Conservation (phyloP, 2,797 vertebrate genomes). For the Smutsia temminckii region DNA sequence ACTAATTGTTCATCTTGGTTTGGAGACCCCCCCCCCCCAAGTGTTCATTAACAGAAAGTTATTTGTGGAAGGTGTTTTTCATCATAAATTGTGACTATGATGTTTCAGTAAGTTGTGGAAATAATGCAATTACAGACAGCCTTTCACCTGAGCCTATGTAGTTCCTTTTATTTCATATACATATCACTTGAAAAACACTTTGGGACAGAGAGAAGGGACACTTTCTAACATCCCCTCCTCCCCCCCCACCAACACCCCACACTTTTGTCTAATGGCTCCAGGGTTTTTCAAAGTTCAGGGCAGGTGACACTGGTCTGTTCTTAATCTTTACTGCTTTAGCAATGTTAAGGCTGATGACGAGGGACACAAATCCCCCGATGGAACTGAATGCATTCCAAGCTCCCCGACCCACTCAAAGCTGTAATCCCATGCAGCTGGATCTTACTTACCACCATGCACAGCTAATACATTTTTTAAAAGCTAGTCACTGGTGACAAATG, state of each 20-base stretch:
- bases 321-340: conserved; percentile 86
- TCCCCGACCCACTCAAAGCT: conserved; percentile 93
- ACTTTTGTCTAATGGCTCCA: conserved; percentile 72
- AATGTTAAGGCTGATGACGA: conserved; percentile 87
- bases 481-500: conserved; percentile 95
- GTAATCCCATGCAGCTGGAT: conserved; percentile 99
- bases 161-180: conserved; percentile 67
- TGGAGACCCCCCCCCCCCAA: conserved; percentile 76
- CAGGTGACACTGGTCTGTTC: conserved; percentile 88
- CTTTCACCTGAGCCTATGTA: conserved; percentile 64
- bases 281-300: conserved; percentile 83
- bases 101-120: conserved; percentile 70
- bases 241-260: background rate
- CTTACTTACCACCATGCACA: conserved; percentile 89
- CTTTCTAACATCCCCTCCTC: conserved; percentile 47
- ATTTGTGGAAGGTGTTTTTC: conserved; percentile 81
- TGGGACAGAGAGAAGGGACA: conserved; percentile 49
- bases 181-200: conserved; percentile 63
- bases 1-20: conserved; percentile 75
- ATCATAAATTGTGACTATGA: conserved; percentile 78
- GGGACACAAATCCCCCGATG: conserved; percentile 90
- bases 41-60: conserved; percentile 79
- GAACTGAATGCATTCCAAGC: conserved; percentile 94
- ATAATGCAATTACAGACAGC: conserved; percentile 68
- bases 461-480: conserved; percentile 96